Percentiles rank a stretch among this genome's conserved stretches.
These are phyloP conservation scores for Nymphalis urticae DNA, from an alignment of 2,888 invertebrate species.

Conservation along the genomic window DNA sequence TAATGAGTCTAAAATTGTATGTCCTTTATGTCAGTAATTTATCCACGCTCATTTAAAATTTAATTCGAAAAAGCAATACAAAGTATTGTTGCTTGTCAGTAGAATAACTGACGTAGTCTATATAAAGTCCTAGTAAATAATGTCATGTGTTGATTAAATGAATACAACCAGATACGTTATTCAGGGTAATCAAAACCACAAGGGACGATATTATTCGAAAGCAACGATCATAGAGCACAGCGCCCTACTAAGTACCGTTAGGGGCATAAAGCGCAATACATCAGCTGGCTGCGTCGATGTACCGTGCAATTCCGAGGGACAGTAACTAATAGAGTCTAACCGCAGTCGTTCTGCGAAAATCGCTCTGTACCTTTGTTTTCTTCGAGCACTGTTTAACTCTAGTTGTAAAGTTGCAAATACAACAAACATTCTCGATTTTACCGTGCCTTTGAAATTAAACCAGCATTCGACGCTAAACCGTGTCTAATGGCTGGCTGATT, in stretches of 20 bases:
- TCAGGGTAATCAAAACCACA: slow-evolving; percentile 3
- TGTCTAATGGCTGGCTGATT: no score
- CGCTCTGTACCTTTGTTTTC: slow-evolving; percentile 18
- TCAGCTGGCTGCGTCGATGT: slow-evolving; percentile 29
- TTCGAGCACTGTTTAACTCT: slow-evolving; percentile 5
- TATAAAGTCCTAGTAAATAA: no score
- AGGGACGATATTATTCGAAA: slow-evolving; percentile 8
- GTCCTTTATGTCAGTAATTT: no score
- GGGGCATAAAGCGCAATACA: slow-evolving; percentile 36
- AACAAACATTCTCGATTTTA: background rate
- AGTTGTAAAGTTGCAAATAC: background rate
- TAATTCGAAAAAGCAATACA: background rate
- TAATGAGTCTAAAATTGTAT: no score
- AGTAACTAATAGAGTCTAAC: slow-evolving; percentile 32
- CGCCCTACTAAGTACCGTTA: slow-evolving; percentile 27
- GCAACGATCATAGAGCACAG: slow-evolving; percentile 18
- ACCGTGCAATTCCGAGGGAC: slow-evolving; percentile 25
- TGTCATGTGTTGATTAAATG: background rate
- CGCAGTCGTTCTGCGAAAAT: slow-evolving; percentile 24
- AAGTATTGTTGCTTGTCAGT: background rate
- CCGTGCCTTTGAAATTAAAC: background rate
- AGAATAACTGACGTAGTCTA: no score
- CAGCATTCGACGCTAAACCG: no score
- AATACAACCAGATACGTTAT: background rate
- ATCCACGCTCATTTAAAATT: background rate